A percentile compares a stretch with the other conserved stretches of the same genome.
These are phyloP conservation scores for Apodemus agrarius DNA, from an alignment of 2,797 vertebrate species.

Conservation along the genomic window DNA sequence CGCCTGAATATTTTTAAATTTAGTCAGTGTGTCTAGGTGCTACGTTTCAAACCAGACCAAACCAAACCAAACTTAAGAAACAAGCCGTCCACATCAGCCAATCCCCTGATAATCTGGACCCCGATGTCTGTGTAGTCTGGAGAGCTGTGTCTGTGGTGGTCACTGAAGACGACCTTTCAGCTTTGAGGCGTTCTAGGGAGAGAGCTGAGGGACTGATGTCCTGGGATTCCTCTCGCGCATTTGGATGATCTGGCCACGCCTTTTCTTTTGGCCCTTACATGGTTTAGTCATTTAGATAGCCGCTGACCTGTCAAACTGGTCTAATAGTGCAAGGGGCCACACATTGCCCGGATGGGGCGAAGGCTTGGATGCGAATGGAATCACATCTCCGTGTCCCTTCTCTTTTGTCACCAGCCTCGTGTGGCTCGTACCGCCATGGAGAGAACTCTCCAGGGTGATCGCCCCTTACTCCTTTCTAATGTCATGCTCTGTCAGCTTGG, in stretches of 20 bases:
- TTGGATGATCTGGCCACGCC: neutral
- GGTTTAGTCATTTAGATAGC: constrained; percentile 48
- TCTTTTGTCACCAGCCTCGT: constrained; percentile 53
- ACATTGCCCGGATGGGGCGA: neutral
- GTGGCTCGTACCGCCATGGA: neutral
- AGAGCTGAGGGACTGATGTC: constrained; percentile 23
- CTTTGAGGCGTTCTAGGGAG: neutral
- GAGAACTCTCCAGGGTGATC: constrained; percentile 36
- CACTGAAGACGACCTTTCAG: constrained; percentile 15
- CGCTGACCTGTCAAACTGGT: neutral
- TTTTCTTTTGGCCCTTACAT: neutral
- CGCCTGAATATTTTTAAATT: constrained; percentile 4
- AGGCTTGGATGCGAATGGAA: neutral
- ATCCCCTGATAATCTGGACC: neutral
- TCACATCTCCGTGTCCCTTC: constrained; percentile 22
- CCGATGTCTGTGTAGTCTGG: neutral
- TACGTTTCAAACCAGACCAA: neutral
- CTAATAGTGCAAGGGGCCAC: neutral
- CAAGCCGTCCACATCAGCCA: neutral
- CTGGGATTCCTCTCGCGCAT: constrained; percentile 5
- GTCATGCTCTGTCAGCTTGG: constrained; percentile 56
- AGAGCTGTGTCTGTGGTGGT: neutral
- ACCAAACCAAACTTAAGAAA: neutral
- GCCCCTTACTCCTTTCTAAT: constrained; percentile 57
- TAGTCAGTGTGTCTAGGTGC: constrained; percentile 22